These are phyloP conservation scores for Pogonognathellus flavescens DNA, from an alignment of 1,140 invertebrate genomes.

Conservation along the genomic window DNA sequence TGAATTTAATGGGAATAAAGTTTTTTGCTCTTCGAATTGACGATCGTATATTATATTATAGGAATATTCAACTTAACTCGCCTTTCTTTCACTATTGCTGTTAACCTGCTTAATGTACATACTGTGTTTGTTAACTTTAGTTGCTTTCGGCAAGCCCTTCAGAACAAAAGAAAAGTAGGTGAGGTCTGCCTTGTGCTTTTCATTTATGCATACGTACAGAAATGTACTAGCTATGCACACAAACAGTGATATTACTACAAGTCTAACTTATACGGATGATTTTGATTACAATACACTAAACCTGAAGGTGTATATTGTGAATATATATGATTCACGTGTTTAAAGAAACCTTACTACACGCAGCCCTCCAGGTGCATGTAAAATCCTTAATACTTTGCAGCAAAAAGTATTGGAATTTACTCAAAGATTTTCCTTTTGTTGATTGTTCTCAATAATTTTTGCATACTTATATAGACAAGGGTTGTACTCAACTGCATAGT, in stretches of 20 bases:
- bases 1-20: slow-evolving; percentile 13
- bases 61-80: slow-evolving; percentile 20
- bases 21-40: background rate
- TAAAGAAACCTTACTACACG: too few species aligned
- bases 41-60: slow-evolving; percentile 13
- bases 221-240: too few species aligned
- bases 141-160: slow-evolving; percentile 24
- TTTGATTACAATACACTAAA: too few species aligned
- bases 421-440: background rate
- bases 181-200: background rate
- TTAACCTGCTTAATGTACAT: slow-evolving; percentile 14
- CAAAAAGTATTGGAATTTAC: slow-evolving; percentile 4
- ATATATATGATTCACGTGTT: too few species aligned
- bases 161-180: slow-evolving; percentile 29
- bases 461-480: too few species aligned
- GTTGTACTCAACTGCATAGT: too few species aligned
- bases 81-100: slow-evolving; percentile 2
- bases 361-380: too few species aligned
- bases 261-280: too few species aligned
- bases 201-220: too few species aligned
- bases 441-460: background rate
- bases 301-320: too few species aligned
- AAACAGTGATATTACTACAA: too few species aligned
- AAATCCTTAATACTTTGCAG: background rate
- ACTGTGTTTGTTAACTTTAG: slow-evolving; percentile 15